Evolutionary conservation across 2,797 vertebrate species (phyloP), one percentile per base, ranked within the genome.

Genomic region (Pristis pectinata): DNA sequence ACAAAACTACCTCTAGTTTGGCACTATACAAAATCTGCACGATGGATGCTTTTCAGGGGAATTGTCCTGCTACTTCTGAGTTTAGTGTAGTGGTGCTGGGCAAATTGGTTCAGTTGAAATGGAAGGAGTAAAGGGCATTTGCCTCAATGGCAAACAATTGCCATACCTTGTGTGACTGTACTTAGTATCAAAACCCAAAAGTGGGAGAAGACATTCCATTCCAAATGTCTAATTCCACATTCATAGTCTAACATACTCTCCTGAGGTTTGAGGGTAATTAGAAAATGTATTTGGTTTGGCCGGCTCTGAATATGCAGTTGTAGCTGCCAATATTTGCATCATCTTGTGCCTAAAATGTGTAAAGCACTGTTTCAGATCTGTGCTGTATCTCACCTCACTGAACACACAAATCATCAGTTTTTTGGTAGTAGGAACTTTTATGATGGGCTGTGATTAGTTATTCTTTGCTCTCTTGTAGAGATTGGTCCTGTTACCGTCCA

Each of bases 401-500:
- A 93, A 61, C 95, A 92, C 24, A 27, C 1, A 9, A 64, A 44
- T 94, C 27, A 76, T 19, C 41, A 24, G 37, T 3, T 30, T 61
- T 79, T 89, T 56, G 41, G 5, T 79, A 10, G n/a, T 2, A 22
- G 27, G 44, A 3, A n/a, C 83, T 64, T 64, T 22, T 64, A 34
- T 11, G 24, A 3, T n/a, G 41, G 49, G 37, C 53, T 87, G 15
- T 15, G 44, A 49, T 94, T 49, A 94, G 1, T 82, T 83, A 1
- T 37, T 7, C n/a, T 92, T 94, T 95, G 94, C 94, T 56, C 59
- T 83, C 80, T 13, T 94, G 76, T 97, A 99, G 99, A 99, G 91
- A 98, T 99, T 0, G 99, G 99, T 59, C 99, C 98, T 0, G 98
- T 98, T 95, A 99, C 98, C 95, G 98, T 99, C n/a, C 96, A 99